These are phyloP conservation scores for Plutomurus gul DNA, from an alignment of 1,140 invertebrate genomes.

Conservation along the genomic window DNA sequence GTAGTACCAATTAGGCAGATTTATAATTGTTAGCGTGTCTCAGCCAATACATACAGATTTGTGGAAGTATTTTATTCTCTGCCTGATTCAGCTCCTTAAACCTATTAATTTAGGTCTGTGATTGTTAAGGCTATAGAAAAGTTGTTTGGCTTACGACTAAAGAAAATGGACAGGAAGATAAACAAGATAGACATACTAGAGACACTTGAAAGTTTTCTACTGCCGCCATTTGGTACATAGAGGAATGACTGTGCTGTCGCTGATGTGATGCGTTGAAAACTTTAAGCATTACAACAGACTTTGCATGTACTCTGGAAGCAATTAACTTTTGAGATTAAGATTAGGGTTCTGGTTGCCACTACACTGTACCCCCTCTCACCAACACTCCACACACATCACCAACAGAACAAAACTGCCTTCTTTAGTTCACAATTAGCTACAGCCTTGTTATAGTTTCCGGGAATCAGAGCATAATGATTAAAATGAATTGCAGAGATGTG, in stretches of 20 bases:
- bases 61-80: not conserved
- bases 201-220: conserved; percentile 1
- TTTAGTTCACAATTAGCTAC: conserved; percentile 2
- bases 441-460: not conserved
- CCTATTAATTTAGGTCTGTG: too few species aligned
- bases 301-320: conserved; percentile 1
- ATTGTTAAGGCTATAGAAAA: too few species aligned
- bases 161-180: conserved; percentile 9
- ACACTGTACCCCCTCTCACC: not conserved
- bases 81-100: not conserved
- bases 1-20: too few species aligned
- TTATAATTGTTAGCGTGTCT: too few species aligned
- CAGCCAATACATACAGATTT: too few species aligned
- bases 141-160: not conserved
- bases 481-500: not conserved
- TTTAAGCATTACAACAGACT: conserved; percentile 10
- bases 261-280: conserved; percentile 17
- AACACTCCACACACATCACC: not conserved
- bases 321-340: conserved; percentile 30
- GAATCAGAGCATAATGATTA: conserved; percentile 10
- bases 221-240: not conserved
- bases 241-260: not conserved
- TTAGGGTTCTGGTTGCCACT: not conserved
- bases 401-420: conserved; percentile 12
- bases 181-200: conserved; percentile 13